Base-by-base conservation (phyloP, 2,113 vertebrate species). In the Notiomystis cincta region DNA sequence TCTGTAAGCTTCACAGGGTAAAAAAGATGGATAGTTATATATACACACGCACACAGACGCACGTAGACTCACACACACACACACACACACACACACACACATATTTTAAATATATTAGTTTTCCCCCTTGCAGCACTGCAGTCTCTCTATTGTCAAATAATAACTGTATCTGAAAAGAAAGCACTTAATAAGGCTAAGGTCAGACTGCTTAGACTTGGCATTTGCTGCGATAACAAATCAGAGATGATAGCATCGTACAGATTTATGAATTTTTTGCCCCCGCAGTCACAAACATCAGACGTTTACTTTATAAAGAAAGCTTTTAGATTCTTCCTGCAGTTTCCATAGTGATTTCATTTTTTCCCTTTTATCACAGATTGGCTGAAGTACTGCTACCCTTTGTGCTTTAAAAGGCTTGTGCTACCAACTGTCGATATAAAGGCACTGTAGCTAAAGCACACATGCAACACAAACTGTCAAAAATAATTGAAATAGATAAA, bases 301-400 rank as follows among this genome's bases (percentile, higher is more conserved):
- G 83, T 98, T 98, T 98, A 98, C 97, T 98, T 98, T 98, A 96
- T 97, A 98, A 98, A 98, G 98, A 98, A 98, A 98, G 97, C 98
- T 98, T 98, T 98, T 98, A 98, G 98, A 98, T 98, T 98, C 98
- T 98, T 98, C 97, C 98, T 97, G 97, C 98, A 97, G 98, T 98
- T 98, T 98, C 98, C 98, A 98, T 98, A 98, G 98, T 98, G 98
- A 98, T 98, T 98, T 98, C 98, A 98, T 98, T 98, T 98, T 95
- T 96, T 89, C 95, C 89, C 97, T 98, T 98, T 98, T 98, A 98
- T 98, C 98, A 97, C 98, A 98, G 98, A 98, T 98, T 98, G 98
- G 98, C 97, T 98, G 97, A 97, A 98, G 98, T 97, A 95, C 97
- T 94, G 96, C 97, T 98, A 97, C 96, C 97, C 98, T 98, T 98